These are phyloP conservation scores for Sarcoramphus papa DNA, from an alignment of 2,797 vertebrate species.

Conservation along the genomic window DNA sequence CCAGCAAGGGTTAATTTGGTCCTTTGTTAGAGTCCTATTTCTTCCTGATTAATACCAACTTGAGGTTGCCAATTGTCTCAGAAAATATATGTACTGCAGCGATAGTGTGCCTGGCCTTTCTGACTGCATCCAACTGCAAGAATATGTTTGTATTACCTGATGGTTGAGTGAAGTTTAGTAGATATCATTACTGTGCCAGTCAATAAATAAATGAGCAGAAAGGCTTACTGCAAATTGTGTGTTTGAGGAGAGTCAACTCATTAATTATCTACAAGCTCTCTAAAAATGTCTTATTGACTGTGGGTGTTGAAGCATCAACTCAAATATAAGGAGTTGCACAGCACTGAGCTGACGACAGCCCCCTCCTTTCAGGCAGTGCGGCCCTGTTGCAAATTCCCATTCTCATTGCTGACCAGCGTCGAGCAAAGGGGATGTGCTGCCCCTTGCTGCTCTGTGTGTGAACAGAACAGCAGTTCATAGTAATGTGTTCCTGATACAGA, in stretches of 20 bases:
- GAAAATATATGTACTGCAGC: neutral
- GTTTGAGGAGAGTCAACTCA: neutral
- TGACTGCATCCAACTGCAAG: neutral
- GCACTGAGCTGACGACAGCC: neutral
- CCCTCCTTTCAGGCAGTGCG: neutral
- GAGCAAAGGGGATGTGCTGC: neutral
- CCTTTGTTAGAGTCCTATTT: neutral
- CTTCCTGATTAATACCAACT: neutral
- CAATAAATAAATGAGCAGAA: conserved; percentile 14
- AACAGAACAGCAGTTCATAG: neutral
- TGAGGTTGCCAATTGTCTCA: neutral
- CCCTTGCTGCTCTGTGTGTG: neutral
- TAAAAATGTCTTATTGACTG: neutral
- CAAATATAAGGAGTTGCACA: neutral
- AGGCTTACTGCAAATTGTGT: neutral
- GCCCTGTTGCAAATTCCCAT: neutral
- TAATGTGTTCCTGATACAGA: neutral
- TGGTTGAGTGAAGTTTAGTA: neutral
- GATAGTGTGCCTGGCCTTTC: neutral
- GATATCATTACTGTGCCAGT: neutral
- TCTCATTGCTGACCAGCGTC: fast-evolving
- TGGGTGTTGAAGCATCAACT: neutral
- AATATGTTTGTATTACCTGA: neutral
- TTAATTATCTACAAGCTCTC: conserved; percentile 1
- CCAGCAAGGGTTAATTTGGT: neutral